phyloP scores from a whole-genome alignment of 2,113 vertebrate genomes.

The Calidris pugnax region DNA sequence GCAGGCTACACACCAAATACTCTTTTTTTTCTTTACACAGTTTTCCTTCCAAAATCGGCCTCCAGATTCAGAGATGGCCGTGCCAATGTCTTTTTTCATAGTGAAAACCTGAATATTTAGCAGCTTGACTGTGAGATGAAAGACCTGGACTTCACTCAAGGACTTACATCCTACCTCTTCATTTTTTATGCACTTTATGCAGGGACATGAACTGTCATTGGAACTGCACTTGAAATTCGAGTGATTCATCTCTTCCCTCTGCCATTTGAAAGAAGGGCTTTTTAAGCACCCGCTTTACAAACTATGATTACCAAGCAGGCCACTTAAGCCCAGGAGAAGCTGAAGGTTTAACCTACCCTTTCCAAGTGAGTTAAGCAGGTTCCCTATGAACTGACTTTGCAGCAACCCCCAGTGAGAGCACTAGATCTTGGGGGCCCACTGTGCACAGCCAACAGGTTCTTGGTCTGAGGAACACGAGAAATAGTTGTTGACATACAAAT shows the following conservation, averaged over 20 bases:
- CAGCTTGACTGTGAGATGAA: not conserved
- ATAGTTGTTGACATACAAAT: not conserved
- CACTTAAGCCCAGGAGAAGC: not conserved
- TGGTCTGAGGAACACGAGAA: not conserved
- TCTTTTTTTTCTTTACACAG: fast-evolving
- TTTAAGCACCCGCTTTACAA: not conserved
- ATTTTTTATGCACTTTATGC: conserved; percentile 24
- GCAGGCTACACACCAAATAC: not conserved
- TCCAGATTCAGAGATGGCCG: not conserved
- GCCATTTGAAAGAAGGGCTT: not conserved
- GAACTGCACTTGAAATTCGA: not conserved
- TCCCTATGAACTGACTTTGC: not conserved
- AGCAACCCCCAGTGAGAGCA: not conserved
- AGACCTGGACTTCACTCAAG: not conserved
- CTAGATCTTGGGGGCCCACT: not conserved
- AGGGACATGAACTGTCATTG: not conserved
- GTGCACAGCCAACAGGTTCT: not conserved
- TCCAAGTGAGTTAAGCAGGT: not conserved
- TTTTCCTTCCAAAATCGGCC: not conserved
- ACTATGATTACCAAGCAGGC: not conserved
- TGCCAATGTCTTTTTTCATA: not conserved
- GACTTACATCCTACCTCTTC: not conserved
- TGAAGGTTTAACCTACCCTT: not conserved
- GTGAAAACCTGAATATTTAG: not conserved
- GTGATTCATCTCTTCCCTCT: not conserved